phyloP scores from a whole-genome alignment of 2,113 vertebrate genomes.

The Caracal caracal region DNA sequence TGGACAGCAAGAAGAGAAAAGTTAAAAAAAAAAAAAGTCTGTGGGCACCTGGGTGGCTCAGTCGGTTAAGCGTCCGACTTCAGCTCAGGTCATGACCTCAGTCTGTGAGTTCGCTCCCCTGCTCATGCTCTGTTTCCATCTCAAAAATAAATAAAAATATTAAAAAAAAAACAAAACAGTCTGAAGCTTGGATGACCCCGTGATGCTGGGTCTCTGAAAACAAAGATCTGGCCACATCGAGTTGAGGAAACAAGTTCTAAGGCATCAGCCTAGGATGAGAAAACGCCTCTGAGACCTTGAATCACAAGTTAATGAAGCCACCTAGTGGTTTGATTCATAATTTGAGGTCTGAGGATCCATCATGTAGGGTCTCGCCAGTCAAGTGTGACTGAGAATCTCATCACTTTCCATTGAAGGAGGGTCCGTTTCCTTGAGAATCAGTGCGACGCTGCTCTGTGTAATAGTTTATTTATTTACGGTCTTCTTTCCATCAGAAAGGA shows the following conservation, averaged over 20 bases:
- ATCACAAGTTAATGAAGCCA: constrained; percentile 42
- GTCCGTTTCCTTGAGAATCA: neutral
- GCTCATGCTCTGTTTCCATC: too few relatives aligned
- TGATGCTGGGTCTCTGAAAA: neutral
- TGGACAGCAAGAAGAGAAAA: neutral
- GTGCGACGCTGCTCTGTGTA: neutral
- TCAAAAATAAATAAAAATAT: too few relatives aligned
- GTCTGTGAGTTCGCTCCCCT: too few relatives aligned
- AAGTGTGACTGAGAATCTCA: neutral
- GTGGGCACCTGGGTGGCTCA: too few relatives aligned
- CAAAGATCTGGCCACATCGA: neutral
- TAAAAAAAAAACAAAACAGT: neutral
- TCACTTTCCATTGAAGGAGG: neutral
- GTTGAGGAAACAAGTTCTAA: neutral
- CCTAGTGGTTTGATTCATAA: constrained; percentile 56
- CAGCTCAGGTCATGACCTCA: too few relatives aligned
- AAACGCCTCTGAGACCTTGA: neutral
- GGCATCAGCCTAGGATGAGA: neutral
- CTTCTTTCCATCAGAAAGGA: neutral
- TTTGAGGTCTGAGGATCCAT: neutral
- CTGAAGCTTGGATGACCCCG: neutral
- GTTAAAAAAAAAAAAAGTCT: neutral
- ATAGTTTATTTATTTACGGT: neutral
- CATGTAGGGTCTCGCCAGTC: neutral
- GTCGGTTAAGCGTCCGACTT: too few relatives aligned